phyloP scores from a whole-genome alignment of 2,888 invertebrate species.

The Diarsia brunnea region DNA sequence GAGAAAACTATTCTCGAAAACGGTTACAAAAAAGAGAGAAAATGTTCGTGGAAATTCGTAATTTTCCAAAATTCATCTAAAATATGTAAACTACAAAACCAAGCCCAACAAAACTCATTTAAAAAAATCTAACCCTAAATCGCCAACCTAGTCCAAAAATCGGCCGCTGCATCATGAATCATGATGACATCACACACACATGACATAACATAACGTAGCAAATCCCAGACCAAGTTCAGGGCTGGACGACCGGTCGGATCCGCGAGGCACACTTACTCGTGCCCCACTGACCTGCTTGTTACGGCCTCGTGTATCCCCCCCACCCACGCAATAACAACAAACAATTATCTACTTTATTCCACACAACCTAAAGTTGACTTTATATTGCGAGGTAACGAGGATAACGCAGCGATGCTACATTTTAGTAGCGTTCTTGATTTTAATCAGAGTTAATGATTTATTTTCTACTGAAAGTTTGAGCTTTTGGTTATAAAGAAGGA shows the following conservation, averaged over 20 bases:
- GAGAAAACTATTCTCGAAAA: background rate
- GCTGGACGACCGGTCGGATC: conserved; percentile 78
- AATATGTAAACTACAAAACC: background rate
- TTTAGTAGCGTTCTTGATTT: conserved; percentile 59
- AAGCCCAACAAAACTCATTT: background rate
- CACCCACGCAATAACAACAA: conserved; percentile 46
- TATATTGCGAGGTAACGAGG: conserved; percentile 28
- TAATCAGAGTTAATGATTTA: conserved; percentile 58
- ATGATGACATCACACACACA: conserved; percentile 62
- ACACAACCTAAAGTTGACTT: conserved; percentile 32
- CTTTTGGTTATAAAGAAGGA: conserved; percentile 37
- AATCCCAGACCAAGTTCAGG: conserved; percentile 85
- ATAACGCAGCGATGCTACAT: conserved; percentile 56
- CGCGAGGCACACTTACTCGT: conserved; percentile 73
- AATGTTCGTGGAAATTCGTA: background rate
- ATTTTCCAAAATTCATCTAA: background rate
- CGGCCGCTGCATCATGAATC: conserved; percentile 40
- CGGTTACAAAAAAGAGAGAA: background rate
- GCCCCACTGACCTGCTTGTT: conserved; percentile 77
- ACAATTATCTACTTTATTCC: conserved; percentile 56
- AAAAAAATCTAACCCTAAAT: conserved; percentile 8
- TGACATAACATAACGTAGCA: conserved; percentile 73
- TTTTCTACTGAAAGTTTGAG: conserved; percentile 44
- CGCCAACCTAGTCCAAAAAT: conserved; percentile 3
- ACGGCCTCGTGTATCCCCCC: conserved; percentile 65